Evolutionary conservation across 2,113 vertebrate genomes (phyloP).

Genomic region (Xiphias gladius): DNA sequence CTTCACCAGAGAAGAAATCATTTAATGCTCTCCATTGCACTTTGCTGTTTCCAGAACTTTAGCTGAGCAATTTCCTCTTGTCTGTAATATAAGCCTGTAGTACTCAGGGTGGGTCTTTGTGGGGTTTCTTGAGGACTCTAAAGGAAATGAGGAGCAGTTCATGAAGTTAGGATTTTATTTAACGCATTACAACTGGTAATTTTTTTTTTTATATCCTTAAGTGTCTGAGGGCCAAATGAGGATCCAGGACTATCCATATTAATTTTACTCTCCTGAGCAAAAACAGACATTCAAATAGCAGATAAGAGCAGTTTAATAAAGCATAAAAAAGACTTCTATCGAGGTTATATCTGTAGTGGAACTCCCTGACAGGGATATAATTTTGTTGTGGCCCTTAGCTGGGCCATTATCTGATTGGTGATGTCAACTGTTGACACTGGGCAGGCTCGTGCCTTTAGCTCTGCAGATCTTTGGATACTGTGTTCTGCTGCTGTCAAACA

Average conservation of each 20-base stretch:
- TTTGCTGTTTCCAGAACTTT: slow-evolving; percentile 14
- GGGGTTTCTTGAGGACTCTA: background rate
- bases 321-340: slow-evolving; percentile 57
- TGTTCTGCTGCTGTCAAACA: slow-evolving; percentile 27
- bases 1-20: slow-evolving; percentile 55
- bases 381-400: slow-evolving; percentile 43
- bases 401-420: slow-evolving; percentile 55
- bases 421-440: slow-evolving; percentile 59
- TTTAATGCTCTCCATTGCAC: slow-evolving; percentile 44
- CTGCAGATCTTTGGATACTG: slow-evolving; percentile 34
- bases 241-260: slow-evolving; percentile 20
- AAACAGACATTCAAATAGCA: slow-evolving; percentile 58
- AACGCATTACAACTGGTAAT: slow-evolving; percentile 21
- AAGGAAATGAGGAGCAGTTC: slow-evolving; percentile 18
- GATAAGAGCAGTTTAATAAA: slow-evolving; percentile 66
- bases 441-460: slow-evolving; percentile 49
- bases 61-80: slow-evolving; percentile 3
- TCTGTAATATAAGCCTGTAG: background rate
- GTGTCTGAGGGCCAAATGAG: background rate
- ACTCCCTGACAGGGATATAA: slow-evolving; percentile 53
- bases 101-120: background rate
- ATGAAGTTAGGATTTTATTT: slow-evolving; percentile 17
- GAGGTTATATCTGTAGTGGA: slow-evolving; percentile 46
- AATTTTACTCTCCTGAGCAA: slow-evolving; percentile 41
- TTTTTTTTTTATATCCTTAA: slow-evolving; percentile 8